A percentile compares a stretch with the other conserved stretches of the same genome.
Conservation (phyloP, 2,888 invertebrate genomes). For the Linnaemya vulpina region DNA sequence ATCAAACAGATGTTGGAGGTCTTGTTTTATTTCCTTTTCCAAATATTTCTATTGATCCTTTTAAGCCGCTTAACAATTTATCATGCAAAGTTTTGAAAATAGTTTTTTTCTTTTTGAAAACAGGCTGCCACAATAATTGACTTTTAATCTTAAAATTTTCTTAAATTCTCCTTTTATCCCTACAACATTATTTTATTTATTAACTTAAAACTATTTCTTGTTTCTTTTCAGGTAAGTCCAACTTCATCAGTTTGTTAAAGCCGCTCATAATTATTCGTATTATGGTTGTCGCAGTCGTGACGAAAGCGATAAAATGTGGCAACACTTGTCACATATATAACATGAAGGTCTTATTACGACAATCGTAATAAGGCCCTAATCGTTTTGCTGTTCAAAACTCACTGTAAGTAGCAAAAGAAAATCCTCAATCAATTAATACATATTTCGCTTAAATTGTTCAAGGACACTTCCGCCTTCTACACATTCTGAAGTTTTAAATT, state of each 20-base stretch:
- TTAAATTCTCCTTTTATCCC: neutral
- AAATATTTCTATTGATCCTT: conserved; percentile 12
- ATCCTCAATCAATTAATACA: too few relatives aligned
- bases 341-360: too few relatives aligned
- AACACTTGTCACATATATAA: too few relatives aligned
- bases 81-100: neutral
- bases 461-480: too few relatives aligned
- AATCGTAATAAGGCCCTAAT: too few relatives aligned
- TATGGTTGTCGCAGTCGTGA: too few relatives aligned
- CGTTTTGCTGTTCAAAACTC: too few relatives aligned
- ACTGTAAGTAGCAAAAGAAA: too few relatives aligned
- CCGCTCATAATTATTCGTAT: too few relatives aligned
- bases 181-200: neutral
- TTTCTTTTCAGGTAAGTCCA: neutral
- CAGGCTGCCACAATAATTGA: neutral
- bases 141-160: conserved; percentile 6
- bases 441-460: too few relatives aligned
- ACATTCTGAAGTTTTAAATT: too few relatives aligned
- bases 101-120: neutral
- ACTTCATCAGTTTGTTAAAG: neutral
- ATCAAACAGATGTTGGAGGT: conserved; percentile 42
- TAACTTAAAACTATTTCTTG: neutral
- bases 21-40: conserved; percentile 10
- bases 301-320: too few relatives aligned
- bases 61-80: conserved; percentile 30